phyloP scores from a whole-genome alignment of 2,888 invertebrate species.

The Mongoloraphidia duomilia region DNA sequence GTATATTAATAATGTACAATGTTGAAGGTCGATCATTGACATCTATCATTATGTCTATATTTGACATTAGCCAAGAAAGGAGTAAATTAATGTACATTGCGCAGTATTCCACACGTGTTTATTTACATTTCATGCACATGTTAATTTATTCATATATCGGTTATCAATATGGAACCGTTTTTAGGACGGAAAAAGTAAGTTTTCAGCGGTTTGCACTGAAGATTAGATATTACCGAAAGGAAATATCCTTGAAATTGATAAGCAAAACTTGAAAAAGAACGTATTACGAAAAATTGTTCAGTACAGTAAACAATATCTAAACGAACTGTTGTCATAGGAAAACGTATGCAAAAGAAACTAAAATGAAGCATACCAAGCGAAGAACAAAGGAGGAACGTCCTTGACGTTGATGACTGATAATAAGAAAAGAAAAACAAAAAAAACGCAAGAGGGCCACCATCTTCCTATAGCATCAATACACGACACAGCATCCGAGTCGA shows the following conservation, averaged over 20 bases:
- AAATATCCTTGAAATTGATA: too few species aligned
- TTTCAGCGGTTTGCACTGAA: conserved; percentile 7
- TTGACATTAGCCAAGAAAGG: too few species aligned
- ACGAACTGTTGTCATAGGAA: neutral
- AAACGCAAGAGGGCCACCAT: conserved; percentile 4
- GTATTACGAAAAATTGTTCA: too few species aligned
- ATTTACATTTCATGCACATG: too few species aligned
- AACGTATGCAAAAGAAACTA: neutral
- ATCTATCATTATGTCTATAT: too few species aligned
- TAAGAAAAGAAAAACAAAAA: neutral
- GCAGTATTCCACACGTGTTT: too few species aligned
- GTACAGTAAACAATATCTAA: too few species aligned
- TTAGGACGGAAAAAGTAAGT: neutral
- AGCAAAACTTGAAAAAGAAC: too few species aligned
- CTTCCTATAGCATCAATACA: neutral
- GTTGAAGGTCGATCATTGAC: too few species aligned
- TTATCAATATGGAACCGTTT: neutral
- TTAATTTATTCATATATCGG: neutral
- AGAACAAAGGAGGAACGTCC: neutral
- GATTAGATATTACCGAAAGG: neutral
- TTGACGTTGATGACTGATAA: too few species aligned
- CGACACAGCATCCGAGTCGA: neutral
- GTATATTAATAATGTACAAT: too few species aligned
- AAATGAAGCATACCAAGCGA: neutral
- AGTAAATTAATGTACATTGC: too few species aligned